These are phyloP conservation scores for Casuarius casuarius DNA, from an alignment of 2,113 vertebrate species.

Conservation along the genomic window DNA sequence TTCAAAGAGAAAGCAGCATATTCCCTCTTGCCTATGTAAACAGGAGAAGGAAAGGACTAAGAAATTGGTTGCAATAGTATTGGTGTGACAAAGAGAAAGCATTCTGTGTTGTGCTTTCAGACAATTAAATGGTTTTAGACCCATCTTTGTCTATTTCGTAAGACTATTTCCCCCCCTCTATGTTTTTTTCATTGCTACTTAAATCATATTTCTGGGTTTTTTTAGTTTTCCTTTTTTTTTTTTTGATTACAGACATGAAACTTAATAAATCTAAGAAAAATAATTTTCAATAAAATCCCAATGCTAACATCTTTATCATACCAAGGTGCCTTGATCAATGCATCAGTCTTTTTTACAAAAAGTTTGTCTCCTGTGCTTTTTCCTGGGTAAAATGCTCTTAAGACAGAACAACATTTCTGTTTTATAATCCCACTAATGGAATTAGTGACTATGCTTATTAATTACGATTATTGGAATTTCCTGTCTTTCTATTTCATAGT, in stretches of 20 bases:
- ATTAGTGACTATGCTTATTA: slow-evolving; percentile 43
- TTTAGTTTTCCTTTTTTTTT: not conserved
- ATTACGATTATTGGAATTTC: slow-evolving; percentile 54
- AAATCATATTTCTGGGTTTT: not conserved
- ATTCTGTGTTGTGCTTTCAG: not conserved
- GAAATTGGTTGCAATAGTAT: not conserved
- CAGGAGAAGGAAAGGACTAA: not conserved
- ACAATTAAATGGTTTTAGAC: slow-evolving; percentile 3
- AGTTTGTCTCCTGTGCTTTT: not conserved
- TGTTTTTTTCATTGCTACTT: not conserved
- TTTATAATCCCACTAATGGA: slow-evolving; percentile 9
- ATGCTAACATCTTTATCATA: not conserved
- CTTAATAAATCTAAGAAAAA: not conserved
- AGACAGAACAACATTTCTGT: not conserved
- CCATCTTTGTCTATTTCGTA: slow-evolving; percentile 4
- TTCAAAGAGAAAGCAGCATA: slow-evolving; percentile 20
- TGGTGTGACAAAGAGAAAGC: slow-evolving; percentile 32
- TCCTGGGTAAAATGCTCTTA: not conserved
- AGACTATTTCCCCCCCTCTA: not conserved
- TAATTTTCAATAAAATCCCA: not conserved
- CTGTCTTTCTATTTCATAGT: slow-evolving; percentile 29
- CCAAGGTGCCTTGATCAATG: not conserved
- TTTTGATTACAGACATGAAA: not conserved
- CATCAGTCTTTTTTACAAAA: not conserved
- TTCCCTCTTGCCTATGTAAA: not conserved